Conservation (phyloP, 2,113 vertebrate species). For the Poeciliopsis turrubarensis region DNA sequence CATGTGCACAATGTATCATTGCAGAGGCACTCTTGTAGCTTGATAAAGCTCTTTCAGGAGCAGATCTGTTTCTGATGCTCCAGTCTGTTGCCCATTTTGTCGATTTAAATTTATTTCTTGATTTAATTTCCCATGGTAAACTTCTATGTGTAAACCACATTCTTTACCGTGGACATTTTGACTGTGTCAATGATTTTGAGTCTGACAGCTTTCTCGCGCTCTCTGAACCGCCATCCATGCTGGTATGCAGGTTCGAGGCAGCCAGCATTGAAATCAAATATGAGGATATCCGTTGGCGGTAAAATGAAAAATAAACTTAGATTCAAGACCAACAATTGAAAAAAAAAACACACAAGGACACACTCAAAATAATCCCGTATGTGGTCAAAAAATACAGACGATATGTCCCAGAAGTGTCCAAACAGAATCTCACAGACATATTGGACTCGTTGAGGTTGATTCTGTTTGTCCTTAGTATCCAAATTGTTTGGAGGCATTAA, state of each 20-base stretch:
- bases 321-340: conserved; percentile 24
- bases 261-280: conserved; percentile 34
- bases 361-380: conserved; percentile 34
- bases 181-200: conserved; percentile 11
- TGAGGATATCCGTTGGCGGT: conserved; percentile 26
- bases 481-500: conserved; percentile 44
- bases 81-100: neutral
- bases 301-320: conserved; percentile 30
- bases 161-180: conserved; percentile 3
- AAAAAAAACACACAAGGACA: conserved; percentile 28
- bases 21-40: too few species aligned
- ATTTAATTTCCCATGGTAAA: neutral
- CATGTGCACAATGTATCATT: too few species aligned
- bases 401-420: conserved; percentile 24
- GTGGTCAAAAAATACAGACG: conserved; percentile 34
- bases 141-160: conserved; percentile 1
- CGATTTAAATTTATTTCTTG: neutral
- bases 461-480: conserved; percentile 48
- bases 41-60: too few species aligned
- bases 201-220: neutral
- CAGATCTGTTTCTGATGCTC: neutral
- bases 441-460: conserved; percentile 38
- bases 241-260: conserved; percentile 1
- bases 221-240: conserved; percentile 21
- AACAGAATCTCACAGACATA: conserved; percentile 31